Evolutionary conservation across 2,113 vertebrate genomes (phyloP).

Genomic region (Rhinopomastus cyanomelas): DNA sequence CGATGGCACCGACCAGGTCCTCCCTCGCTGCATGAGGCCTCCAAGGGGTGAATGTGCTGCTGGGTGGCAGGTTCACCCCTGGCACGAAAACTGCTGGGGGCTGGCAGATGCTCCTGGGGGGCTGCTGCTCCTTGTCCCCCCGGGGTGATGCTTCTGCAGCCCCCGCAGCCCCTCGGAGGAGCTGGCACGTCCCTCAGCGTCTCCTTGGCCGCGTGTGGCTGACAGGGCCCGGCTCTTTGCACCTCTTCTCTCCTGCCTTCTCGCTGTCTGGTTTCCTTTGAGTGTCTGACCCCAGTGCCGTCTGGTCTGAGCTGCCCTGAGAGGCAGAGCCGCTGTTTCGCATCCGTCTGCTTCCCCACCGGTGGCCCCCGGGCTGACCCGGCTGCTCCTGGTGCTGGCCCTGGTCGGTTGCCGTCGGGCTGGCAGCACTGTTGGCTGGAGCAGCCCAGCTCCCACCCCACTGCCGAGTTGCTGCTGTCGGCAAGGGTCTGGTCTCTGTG

Average conservation of each 20-base stretch:
- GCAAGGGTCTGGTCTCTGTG: constrained; percentile 51
- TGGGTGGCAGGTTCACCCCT: neutral
- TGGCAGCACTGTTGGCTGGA: constrained; percentile 4
- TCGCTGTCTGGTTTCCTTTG: neutral
- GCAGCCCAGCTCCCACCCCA: neutral
- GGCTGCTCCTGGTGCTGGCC: constrained; percentile 1
- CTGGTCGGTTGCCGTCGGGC: too few relatives aligned
- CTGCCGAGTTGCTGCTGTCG: constrained; percentile 36
- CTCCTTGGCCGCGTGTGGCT: constrained; percentile 52
- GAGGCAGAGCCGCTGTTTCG: constrained; percentile 44
- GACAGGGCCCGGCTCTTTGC: constrained; percentile 42
- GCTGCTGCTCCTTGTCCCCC: neutral
- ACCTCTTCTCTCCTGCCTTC: constrained; percentile 10
- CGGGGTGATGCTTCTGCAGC: neutral
- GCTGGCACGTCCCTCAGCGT: constrained; percentile 69
- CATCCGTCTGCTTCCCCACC: constrained; percentile 51
- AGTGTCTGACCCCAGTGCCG: constrained; percentile 3
- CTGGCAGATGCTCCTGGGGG: neutral
- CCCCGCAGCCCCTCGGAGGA: constrained; percentile 50
- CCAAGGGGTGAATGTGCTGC: neutral
- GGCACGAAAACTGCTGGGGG: neutral
- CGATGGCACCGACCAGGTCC: constrained; percentile 56
- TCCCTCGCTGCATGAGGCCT: neutral
- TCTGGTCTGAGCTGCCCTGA: neutral
- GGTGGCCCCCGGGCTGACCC: neutral